Base-by-base conservation (phyloP, 1,140 invertebrate species). In the Trichonephila inaurata region DNA sequence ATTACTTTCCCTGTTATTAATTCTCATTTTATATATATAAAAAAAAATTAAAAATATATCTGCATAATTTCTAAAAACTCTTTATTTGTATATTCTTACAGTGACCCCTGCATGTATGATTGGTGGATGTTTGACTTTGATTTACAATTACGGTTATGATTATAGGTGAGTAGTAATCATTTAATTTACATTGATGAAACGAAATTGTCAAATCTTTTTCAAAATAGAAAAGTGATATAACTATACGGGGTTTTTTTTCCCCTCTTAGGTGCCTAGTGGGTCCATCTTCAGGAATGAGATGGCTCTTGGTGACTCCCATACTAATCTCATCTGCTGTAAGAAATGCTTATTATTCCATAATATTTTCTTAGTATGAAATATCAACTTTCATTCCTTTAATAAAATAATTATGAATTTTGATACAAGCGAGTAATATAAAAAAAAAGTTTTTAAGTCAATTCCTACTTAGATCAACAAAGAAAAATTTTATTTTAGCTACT, bases 141-240 rank as follows among this genome's bases (percentile, higher is more conserved):
- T 91, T 86, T 51, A 58, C 19, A 82, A 94, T 24, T 94, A 94
- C 33, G 93, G 93, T 28, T 94, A 94, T 8, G 93, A 94, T 87
- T 94, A 94, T 51, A 85, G 93, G 93, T 94, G 72, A 66, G 60
- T 19, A 2, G 4, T 19, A 33, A 33, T 19, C 16, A 18, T 18
- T 40, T 19, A 3, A 5, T 33, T 33, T 77, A 60, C 19, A 12
- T 64, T 0, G 33, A 40, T 18, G 18, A 18, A 16, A 40, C 4
- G 1, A 2, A 3, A 16, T 16, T 28, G 2, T 4, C 14, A 33
- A 1, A 8, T 62, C 19, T 18, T 14, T 62, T 28, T 69, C 21
- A 10, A 28, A 62, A 44, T n/a, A 28, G n/a, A 28, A 19, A 40
- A 28, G 0, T 62, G 51, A 18, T n/a, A 69, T 58, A 5, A 44